Conservation (phyloP, 2,888 invertebrate species). For the Sinelater perroti region DNA sequence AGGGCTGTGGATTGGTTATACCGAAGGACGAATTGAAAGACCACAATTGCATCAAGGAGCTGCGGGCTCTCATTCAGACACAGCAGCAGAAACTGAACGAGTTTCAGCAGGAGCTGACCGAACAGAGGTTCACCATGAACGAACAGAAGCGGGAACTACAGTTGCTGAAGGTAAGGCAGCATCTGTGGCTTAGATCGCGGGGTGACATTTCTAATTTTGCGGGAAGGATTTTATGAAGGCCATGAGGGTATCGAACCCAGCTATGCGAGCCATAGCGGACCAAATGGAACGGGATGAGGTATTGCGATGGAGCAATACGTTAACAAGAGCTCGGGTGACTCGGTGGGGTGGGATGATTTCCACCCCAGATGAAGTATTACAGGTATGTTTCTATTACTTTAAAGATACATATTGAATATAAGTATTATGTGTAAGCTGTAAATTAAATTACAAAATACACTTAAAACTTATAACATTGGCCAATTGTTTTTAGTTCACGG, state of each 20-base stretch:
- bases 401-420: too few species aligned
- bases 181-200: too few species aligned
- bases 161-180: slow-evolving; percentile 78
- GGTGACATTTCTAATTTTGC: too few species aligned
- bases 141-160: slow-evolving; percentile 91
- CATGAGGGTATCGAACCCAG: slow-evolving; percentile 90
- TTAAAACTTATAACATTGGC: too few species aligned
- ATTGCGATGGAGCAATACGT: slow-evolving; percentile 84
- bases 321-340: slow-evolving; percentile 87
- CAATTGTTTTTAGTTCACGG: too few species aligned
- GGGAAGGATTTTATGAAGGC: slow-evolving; percentile 92
- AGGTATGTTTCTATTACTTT: slow-evolving; percentile 66
- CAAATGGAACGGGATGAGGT: slow-evolving; percentile 96
- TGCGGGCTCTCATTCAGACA: slow-evolving; percentile 82
- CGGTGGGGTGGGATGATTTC: slow-evolving; percentile 99
- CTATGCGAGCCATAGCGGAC: slow-evolving; percentile 90
- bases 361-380: slow-evolving; percentile 93
- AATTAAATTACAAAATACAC: too few species aligned
- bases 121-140: slow-evolving; percentile 85
- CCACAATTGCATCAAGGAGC: slow-evolving; percentile 92
- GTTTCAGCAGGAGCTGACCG: slow-evolving; percentile 85
- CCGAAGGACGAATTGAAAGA: slow-evolving; percentile 95
- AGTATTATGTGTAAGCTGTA: too few species aligned
- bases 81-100: slow-evolving; percentile 88
- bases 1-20: slow-evolving; percentile 92